A percentile compares a stretch with the other conserved stretches of the same genome.
These are phyloP conservation scores for Autographa pulchrina DNA, from an alignment of 2,888 invertebrate genomes.

Conservation along the genomic window DNA sequence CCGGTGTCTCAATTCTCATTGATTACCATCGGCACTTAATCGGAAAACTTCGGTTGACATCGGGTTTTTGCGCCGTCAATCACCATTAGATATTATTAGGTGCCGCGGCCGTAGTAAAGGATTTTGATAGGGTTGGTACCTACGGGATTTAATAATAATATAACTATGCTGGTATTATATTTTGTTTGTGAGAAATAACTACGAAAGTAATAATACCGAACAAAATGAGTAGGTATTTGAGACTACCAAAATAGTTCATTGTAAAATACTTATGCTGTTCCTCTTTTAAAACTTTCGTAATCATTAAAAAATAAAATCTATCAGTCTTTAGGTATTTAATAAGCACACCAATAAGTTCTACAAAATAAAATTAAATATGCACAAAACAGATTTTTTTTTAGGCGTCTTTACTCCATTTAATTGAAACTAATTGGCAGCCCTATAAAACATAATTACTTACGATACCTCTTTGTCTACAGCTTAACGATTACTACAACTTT, in stretches of 20 bases:
- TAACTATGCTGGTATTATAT: not conserved
- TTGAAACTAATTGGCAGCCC: conserved; percentile 34
- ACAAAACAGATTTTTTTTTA: too few species aligned
- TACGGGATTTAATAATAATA: too few species aligned
- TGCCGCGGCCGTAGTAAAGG: conserved; percentile 57
- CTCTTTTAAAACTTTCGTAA: too few species aligned
- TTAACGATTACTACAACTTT: conserved; percentile 43
- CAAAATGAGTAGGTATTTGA: too few species aligned
- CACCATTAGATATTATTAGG: conserved; percentile 72
- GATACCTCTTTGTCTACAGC: conserved; percentile 48
- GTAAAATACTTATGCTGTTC: too few species aligned
- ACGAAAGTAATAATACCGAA: not conserved
- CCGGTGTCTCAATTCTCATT: conserved; percentile 59
- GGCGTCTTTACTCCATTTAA: not conserved
- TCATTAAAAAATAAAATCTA: too few species aligned
- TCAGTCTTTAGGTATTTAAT: too few species aligned
- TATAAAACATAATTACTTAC: conserved; percentile 36
- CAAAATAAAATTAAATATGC: too few species aligned
- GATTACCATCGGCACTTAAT: conserved; percentile 67
- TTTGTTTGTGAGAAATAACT: not conserved
- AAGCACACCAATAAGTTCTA: too few species aligned
- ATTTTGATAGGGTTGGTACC: conserved; percentile 48
- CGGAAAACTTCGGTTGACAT: conserved; percentile 72
- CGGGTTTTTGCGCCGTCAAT: conserved; percentile 70
- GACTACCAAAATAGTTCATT: not conserved